phyloP scores from a whole-genome alignment of 2,888 invertebrate species.

The Sinopyrophorus schimmeli region DNA sequence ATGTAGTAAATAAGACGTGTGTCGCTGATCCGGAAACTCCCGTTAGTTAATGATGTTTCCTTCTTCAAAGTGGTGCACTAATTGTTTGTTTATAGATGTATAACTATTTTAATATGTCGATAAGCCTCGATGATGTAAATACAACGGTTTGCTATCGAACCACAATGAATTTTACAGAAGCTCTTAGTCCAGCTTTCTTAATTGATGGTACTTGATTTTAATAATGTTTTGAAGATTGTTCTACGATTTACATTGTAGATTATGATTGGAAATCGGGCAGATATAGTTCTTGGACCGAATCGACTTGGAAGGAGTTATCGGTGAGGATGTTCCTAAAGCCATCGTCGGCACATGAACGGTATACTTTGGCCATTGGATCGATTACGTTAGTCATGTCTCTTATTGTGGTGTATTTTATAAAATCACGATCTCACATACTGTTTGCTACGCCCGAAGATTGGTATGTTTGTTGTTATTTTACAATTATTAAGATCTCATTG shows the following conservation, averaged over 20 bases:
- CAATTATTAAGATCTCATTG: background rate
- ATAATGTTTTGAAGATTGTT: no score
- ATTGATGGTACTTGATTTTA: constrained; percentile 61
- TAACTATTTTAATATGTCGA: constrained; percentile 64
- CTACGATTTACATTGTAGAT: constrained; percentile 59
- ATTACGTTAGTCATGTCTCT: constrained; percentile 58
- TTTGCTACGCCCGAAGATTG: constrained; percentile 45
- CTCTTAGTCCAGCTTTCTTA: constrained; percentile 82
- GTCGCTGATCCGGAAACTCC: constrained; percentile 50
- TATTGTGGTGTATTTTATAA: constrained; percentile 59
- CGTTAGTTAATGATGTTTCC: constrained; percentile 40
- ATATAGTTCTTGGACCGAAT: constrained; percentile 90
- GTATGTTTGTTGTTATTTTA: constrained; percentile 19
- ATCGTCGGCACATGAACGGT: constrained; percentile 61
- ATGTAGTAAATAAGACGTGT: constrained; percentile 53
- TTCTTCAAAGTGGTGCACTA: constrained; percentile 11
- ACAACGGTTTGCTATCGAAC: constrained; percentile 71
- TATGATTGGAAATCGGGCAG: constrained; percentile 75
- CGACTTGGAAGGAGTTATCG: constrained; percentile 75
- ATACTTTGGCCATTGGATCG: constrained; percentile 60
- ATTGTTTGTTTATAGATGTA: constrained; percentile 44
- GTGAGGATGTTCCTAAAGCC: constrained; percentile 80
- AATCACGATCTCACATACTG: constrained; percentile 56
- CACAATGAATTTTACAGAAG: constrained; percentile 73
- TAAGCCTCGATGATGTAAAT: constrained; percentile 58